These are phyloP conservation scores for Heteronetta atricapilla DNA, from an alignment of 2,113 vertebrate genomes.

Conservation along the genomic window DNA sequence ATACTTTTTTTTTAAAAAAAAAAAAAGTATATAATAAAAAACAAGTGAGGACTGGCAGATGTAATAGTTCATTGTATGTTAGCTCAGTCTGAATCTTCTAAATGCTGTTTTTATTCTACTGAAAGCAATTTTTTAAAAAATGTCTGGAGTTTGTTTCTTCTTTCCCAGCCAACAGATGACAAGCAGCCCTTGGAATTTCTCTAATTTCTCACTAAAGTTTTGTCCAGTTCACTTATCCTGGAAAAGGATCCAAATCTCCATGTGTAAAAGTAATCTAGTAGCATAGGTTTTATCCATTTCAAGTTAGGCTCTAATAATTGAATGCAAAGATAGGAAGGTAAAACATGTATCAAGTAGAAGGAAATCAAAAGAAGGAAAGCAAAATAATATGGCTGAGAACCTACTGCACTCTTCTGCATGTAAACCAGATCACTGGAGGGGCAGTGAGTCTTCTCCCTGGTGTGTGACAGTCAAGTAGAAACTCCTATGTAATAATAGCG, in stretches of 20 bases:
- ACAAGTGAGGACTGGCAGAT: not conserved
- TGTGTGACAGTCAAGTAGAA: not conserved
- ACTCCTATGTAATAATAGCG: not conserved
- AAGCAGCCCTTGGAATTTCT: slow-evolving; percentile 22
- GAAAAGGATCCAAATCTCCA: not conserved
- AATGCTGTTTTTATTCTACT: not conserved
- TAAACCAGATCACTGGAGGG: not conserved
- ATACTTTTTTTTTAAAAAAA: not conserved
- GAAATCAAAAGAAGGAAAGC: not conserved
- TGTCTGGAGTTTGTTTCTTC: not conserved
- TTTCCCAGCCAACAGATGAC: not conserved
- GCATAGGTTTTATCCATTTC: not conserved
- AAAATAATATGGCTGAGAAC: not conserved
- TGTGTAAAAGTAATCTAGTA: not conserved
- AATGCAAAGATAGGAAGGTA: not conserved
- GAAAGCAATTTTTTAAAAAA: not conserved
- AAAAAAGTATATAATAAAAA: not conserved
- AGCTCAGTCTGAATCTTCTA: not conserved
- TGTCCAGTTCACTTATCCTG: not conserved
- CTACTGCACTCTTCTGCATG: not conserved
- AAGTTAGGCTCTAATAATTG: not conserved
- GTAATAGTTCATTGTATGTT: not conserved
- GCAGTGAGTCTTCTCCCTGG: not conserved
- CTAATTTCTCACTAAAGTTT: not conserved
- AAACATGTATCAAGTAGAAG: not conserved